Base-by-base conservation (phyloP, 2,113 vertebrate genomes). In the Cephalopholis sonnerati region DNA sequence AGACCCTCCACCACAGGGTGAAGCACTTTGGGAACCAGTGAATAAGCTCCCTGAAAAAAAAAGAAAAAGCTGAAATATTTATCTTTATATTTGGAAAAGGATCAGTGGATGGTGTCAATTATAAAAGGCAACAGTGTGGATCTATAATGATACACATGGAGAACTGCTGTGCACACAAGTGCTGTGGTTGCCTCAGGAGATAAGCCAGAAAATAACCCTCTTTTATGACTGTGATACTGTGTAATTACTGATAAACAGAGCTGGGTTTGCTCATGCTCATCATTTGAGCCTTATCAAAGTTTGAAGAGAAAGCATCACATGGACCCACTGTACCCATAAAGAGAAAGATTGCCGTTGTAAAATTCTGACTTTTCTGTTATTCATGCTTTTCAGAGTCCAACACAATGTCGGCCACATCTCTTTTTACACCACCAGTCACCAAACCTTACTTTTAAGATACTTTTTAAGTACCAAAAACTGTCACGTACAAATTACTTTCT, bases 41-140 rank as follows among this genome's bases (percentile, higher is more conserved):
- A 66, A 66, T 96, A 94, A 29, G 91, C 88, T 59, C 95, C 97
- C 98, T 99, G 83, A 22, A 55, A 50, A 55, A 20, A 29, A 39
- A 67, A 41, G 0, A 58, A 36, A 36, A 36, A 8, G 32, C 32
- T 36, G 32, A 36, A 36, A 74, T 3, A 51, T 59, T 29, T 4
- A 18, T 41, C 3, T 44, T 61, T 51, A 67, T 24, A 58, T 65
- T 27, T 22, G 25, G 55, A 62, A 72, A 78, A 74, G 7, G 7
- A 20, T 51, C 27, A 22, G 15, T 36, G 16, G 18, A 41, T n/a
- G 3, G 54, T 54, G 68, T 51, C 61, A 54, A 13, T 54, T 24
- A 13, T 8, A 48, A 74, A 65, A 54, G 9, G 20, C 17, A 44
- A 41, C 39, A 17, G 12, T 22, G 10, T 12, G 1, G 24, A 17